Evolutionary conservation across 2,797 vertebrate genomes (phyloP), one percentile per base, ranked within the genome.

Genomic region (Naso thynnoides): DNA sequence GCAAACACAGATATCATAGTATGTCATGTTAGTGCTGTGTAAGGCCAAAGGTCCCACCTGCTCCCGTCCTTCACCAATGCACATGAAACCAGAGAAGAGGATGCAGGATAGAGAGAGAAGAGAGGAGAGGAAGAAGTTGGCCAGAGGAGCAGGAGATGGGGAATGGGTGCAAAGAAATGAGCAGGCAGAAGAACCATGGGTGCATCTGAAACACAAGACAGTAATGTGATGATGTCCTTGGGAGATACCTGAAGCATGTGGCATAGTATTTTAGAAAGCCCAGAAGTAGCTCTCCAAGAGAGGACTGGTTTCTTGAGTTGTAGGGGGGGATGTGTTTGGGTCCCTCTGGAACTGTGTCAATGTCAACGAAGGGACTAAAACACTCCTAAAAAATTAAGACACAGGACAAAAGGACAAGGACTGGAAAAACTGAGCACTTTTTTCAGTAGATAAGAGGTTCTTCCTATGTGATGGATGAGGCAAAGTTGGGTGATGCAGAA

Each of bases 251-350:
- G 95, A 99, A 99, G 84, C 95, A 92, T 57, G 92, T 94, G 78
- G 96, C 94, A 83, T 98, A 99, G 83, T 99, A 98, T 92, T 93
- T 96, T 76, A 99, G 94, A 92, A 99, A 99, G 83, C 97, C 98
- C 88, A 97, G 79, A 54, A 99, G 88, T 77, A 99, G 94, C 54
- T 97, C 95, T 76, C 97, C 98, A 82, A 99, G 93, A 68, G 94
- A 95, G 21, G 95, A 96, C 76, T 90, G 90, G 84, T 99, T 99
- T 91, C 93, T 95, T 67, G 98, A 98, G 79, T 83, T 14, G 89
- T 95, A 98, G 71, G 91, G 91, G 75, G 96, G 98, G 86, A 98
- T 85, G 76, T 85, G 82, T 91, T 90, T 72, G 56, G 96, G 94
- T 68, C 91, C 90, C 26, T 94, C 95, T 88, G 97, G 97, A 83